Evolutionary conservation across 2,797 vertebrate genomes (phyloP), one percentile per base, ranked within the genome.

Genomic region (Acanthurus leucopareius): DNA sequence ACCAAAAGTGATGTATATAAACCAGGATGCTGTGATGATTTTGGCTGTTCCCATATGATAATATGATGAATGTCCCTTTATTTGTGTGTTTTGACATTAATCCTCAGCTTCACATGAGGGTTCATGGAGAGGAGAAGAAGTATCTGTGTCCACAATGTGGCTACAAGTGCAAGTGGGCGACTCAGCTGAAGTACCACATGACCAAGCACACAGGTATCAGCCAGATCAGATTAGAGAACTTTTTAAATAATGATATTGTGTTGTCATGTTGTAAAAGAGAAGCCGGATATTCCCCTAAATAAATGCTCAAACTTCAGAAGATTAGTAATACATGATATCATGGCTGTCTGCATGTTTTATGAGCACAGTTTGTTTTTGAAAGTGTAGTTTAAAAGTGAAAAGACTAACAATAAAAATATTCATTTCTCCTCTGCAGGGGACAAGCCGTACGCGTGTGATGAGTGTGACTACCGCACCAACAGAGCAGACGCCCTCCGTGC

Each of bases 141-240:
- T 99, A 98, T 67, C 96, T 99, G 64, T 99, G 98, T 85, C 97
- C 97, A 0, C 97, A 98, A 60, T 99, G 98, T 2, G 98, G 97
- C 76, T 99, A 99, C 93, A 99, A 99, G 90, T 99, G 98, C 95
- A 99, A 99, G 88, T 99, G 98, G 98, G 95, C 97, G 44, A 99
- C 98, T 88, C 98, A 99, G 89, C 96, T 99, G 79, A 99, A 99
- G 89, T 99, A 98, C 79, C 98, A 99, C 93, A 99, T 99, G 97
- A 99, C 97, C 10, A 99, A 98, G 80, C 98, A 99, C 91, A 99
- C 98, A 48, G 98, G 98, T 97, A 93, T 1, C 8, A 38, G 49
- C 38, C 3, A 9, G 1, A 78, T 19, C 47, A 13, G 28, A 57
- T 35, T 8, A 14, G 32, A 13, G 14, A 69, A 53, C n/a, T 16